phyloP scores from a whole-genome alignment of 2,113 vertebrate species.

The Balaenoptera acutorostrata region DNA sequence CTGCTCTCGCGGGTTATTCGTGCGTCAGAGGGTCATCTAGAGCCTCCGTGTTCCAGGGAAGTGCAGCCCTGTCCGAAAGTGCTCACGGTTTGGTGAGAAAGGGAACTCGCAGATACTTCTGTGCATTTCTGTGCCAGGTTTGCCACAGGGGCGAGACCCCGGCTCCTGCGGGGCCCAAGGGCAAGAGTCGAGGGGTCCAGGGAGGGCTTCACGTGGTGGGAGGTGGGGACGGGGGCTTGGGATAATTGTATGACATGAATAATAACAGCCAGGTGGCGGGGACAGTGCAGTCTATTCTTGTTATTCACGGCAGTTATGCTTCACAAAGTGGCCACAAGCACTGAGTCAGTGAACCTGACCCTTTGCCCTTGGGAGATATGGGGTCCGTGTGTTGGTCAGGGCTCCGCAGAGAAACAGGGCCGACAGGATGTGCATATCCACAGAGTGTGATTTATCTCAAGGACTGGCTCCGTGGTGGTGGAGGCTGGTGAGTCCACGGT shows the following conservation, averaged over 20 bases:
- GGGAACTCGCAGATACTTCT: rapidly evolving
- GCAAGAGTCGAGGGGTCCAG: rapidly evolving
- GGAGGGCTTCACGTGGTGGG: background rate
- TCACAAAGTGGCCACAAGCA: rapidly evolving
- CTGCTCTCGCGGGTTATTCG: rapidly evolving
- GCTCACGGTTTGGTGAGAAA: background rate
- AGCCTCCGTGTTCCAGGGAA: background rate
- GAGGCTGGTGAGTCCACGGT: rapidly evolving
- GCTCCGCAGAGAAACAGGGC: background rate
- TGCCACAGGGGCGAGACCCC: too few relatives aligned
- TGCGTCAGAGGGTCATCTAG: rapidly evolving
- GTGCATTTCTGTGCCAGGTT: too few relatives aligned
- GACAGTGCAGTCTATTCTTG: rapidly evolving
- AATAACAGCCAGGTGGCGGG: too few relatives aligned
- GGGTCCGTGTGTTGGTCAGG: rapidly evolving
- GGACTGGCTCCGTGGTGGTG: rapidly evolving
- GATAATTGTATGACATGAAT: rapidly evolving
- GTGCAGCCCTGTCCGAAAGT: too few relatives aligned
- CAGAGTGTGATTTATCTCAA: background rate
- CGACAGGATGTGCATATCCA: rapidly evolving
- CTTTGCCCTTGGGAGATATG: rapidly evolving
- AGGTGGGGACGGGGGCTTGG: too few relatives aligned
- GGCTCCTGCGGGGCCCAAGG: rapidly evolving
- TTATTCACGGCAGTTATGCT: rapidly evolving
- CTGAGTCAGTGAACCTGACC: background rate